Base-by-base conservation (phyloP, 2,888 invertebrate genomes). In the Cataglyphis altisquamis region DNA sequence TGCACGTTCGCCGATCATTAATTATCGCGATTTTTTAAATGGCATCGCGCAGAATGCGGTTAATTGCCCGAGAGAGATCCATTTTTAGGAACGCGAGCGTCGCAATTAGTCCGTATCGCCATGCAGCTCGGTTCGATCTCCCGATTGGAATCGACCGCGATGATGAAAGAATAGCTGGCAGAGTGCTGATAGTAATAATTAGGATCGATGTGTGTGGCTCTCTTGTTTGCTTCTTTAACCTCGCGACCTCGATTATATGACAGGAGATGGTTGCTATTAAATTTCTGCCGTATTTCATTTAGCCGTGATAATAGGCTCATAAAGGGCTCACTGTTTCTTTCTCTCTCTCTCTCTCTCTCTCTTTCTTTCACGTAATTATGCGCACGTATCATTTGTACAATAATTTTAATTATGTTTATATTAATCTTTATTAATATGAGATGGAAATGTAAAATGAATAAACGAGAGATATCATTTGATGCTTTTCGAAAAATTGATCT, bases 141-240 rank as follows among this genome's bases (percentile, higher is more conserved):
- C n/a, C 84, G 85, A 88, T 89, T 48, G 87, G 72, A 88, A 88
- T 84, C 86, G 84, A 15, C 52, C 52, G n/a, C 48, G 81, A 66
- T 89, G 88, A 89, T 87, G 86, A 88, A 85, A 88, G 87, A 84
- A 84, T 84, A 66, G 81, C 86, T 80, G 85, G 83, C 70, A 60
- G 52, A 85, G 60, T 86, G 82, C 73, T 83, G 88, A 90, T 86
- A 88, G 81, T 84, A 84, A 83, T 90, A 85, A 90, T 90, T 90
- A 84, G 87, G 83, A 84, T 80, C 90, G 87, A 87, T 87, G 88
- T 82, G 91, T 81, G 87, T 84, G 85, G 84, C 57, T 84, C 70
- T 80, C 78, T 84, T 83, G 90, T 91, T 87, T 91, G 87, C 85
- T 87, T 87, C 85, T 85, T 70, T 87, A 89, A 87, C 89, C 89